Base-by-base conservation (phyloP, 2,797 vertebrate species). In the Tympanoctomys barrerae region DNA sequence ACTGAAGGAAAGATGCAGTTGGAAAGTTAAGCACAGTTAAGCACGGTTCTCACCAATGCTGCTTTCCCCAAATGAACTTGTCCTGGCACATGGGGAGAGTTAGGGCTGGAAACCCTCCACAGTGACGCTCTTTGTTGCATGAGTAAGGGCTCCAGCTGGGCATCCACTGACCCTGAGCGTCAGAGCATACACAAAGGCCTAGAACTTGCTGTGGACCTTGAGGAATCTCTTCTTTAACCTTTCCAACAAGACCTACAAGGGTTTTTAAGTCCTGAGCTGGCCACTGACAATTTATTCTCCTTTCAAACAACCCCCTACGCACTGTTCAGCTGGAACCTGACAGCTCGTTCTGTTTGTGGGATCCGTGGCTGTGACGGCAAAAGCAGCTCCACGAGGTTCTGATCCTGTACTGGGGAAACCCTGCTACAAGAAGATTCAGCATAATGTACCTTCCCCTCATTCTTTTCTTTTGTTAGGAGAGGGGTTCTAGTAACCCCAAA, bases 41-140 rank as follows among this genome's bases (percentile, higher is more conserved):
- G 16, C 54, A 57, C 54, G 4, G 54, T 57, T 16, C 54, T 57
- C 54, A 57, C 16, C 54, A 18, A 36, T 78, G 61, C 49, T 52
- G 52, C 12, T 94, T 89, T 89, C 54, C 75, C 61, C 89, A 68
- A 89, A 77, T 59, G 46, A 87, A 70, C 24, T 77, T 92, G 18
- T 19, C 11, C 26, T 28, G 39, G 61, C 36, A 64, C 39, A 33
- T 1, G 24, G 42, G 31, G 68, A 87, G 77, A 83, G 3, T 5
- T 59, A 68, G 42, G 42, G 57, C 14, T 54, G 54, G 57, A 28
- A 80, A 39, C 6, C 52, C 18, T 39, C 0, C 13, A 0, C 5
- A 24, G 31, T 46, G 59, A 62, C 0, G 2, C 9, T 7, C 52
- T 31, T 2, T 22, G 0, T 28, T 36, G 31, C 2, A 11, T 3